phyloP scores from a whole-genome alignment of 2,113 vertebrate genomes.

The Neodontobutis hainanensis region DNA sequence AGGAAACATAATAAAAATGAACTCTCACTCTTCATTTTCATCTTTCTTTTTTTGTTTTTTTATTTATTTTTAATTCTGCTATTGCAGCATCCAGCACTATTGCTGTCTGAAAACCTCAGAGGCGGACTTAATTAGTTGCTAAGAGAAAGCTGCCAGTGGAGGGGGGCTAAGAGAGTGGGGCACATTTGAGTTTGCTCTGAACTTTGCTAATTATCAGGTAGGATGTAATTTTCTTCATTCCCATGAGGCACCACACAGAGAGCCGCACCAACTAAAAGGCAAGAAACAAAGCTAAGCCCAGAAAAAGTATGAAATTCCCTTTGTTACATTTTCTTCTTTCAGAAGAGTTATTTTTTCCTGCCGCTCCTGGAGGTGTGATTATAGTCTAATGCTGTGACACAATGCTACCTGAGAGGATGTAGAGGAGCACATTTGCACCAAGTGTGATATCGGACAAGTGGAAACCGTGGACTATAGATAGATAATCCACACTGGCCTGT shows the following conservation, averaged over 20 bases:
- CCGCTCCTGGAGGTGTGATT: slow-evolving; percentile 47
- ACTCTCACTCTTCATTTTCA: slow-evolving; percentile 58
- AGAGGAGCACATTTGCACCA: slow-evolving; percentile 30
- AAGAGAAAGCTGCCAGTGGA: slow-evolving; percentile 79
- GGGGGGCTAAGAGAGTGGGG: slow-evolving; percentile 66
- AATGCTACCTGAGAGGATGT: slow-evolving; percentile 40
- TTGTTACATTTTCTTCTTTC: slow-evolving; percentile 50
- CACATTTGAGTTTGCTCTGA: slow-evolving; percentile 79
- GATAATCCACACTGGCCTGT: slow-evolving; percentile 1
- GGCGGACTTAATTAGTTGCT: slow-evolving; percentile 85
- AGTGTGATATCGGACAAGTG: slow-evolving; percentile 51
- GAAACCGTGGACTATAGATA: slow-evolving; percentile 30
- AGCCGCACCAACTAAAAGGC: slow-evolving; percentile 60
- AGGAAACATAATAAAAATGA: slow-evolving; percentile 64
- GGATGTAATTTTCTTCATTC: slow-evolving; percentile 81
- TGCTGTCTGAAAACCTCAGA: slow-evolving; percentile 79
- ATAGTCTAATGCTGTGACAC: slow-evolving; percentile 45
- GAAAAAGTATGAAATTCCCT: slow-evolving; percentile 63
- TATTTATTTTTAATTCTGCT: slow-evolving; percentile 77
- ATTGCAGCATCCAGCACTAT: slow-evolving; percentile 78
- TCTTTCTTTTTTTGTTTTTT: slow-evolving; percentile 46
- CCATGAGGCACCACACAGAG: slow-evolving; percentile 72
- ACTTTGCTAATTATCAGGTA: slow-evolving; percentile 87
- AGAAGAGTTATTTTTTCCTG: slow-evolving; percentile 30
- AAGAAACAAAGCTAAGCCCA: slow-evolving; percentile 59